Conservation (phyloP, 2,888 invertebrate genomes). For the Aricia artaxerxes region DNA sequence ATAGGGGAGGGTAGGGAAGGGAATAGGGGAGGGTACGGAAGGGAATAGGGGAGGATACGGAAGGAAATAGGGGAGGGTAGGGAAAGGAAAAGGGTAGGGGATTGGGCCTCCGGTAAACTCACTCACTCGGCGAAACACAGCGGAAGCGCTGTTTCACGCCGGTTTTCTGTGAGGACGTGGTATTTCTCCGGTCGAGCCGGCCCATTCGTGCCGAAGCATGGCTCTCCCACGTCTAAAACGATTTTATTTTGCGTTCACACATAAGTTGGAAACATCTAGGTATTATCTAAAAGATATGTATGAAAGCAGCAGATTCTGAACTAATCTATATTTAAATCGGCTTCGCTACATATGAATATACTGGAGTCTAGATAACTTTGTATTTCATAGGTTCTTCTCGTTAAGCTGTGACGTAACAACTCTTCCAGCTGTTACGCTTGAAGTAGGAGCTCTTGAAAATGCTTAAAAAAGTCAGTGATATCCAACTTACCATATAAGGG, state of each 20-base stretch:
- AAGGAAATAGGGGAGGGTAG: too few species aligned
- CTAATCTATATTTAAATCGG: slow-evolving; percentile 47
- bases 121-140: too few species aligned
- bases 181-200: too few species aligned
- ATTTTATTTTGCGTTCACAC: not conserved
- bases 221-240: too few species aligned
- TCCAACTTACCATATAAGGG: slow-evolving; percentile 65
- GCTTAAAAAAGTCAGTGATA: slow-evolving; percentile 62
- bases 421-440: slow-evolving; percentile 60
- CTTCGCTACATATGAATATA: slow-evolving; percentile 44
- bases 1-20: too few species aligned
- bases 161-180: too few species aligned
- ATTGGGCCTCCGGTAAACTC: too few species aligned
- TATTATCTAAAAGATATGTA: not conserved
- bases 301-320: slow-evolving; percentile 34
- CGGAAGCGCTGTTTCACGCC: too few species aligned
- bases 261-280: not conserved
- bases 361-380: slow-evolving; percentile 42
- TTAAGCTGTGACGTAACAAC: slow-evolving; percentile 67
- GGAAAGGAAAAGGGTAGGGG: too few species aligned
- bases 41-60: too few species aligned
- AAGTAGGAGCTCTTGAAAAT: slow-evolving; percentile 58
- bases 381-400: slow-evolving; percentile 59
- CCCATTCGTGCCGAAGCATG: too few species aligned
- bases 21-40: too few species aligned